A percentile compares a stretch with the other conserved stretches of the same genome.
phyloP scores from a whole-genome alignment of 2,113 vertebrate species.

The Seriola rivoliana region DNA sequence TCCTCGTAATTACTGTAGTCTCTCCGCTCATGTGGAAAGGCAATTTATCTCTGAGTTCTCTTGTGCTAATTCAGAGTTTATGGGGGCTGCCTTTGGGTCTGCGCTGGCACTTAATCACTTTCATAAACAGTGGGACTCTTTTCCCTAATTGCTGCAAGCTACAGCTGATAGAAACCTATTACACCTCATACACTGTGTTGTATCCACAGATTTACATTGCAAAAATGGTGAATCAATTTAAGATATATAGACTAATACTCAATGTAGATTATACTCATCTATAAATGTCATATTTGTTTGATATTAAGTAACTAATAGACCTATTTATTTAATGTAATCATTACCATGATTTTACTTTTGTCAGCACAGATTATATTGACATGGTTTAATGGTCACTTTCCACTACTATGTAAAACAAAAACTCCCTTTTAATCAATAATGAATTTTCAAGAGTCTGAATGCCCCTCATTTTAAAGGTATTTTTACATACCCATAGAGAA shows the following conservation, averaged over 20 bases:
- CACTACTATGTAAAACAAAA: background rate
- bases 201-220: background rate
- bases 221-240: background rate
- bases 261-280: background rate
- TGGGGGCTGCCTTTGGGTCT: conserved; percentile 56
- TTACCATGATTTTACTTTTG: background rate
- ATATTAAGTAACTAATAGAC: background rate
- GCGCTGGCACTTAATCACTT: conserved; percentile 45
- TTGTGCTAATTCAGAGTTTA: conserved; percentile 68
- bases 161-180: conserved; percentile 28
- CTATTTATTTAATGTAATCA: background rate
- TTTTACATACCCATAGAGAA: background rate
- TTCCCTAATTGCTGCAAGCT: conserved; percentile 46
- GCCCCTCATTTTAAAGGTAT: background rate
- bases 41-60: conserved; percentile 58
- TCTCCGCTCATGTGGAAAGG: conserved; percentile 51
- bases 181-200: conserved; percentile 6
- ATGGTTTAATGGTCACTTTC: background rate
- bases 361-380: background rate
- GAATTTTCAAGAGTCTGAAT: background rate
- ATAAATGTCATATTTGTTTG: background rate
- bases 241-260: background rate
- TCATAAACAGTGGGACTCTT: conserved; percentile 52
- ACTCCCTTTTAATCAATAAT: background rate
- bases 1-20: conserved; percentile 56